These are phyloP conservation scores for Pycnonotus jocosus DNA, from an alignment of 2,113 vertebrate species.

Conservation along the genomic window DNA sequence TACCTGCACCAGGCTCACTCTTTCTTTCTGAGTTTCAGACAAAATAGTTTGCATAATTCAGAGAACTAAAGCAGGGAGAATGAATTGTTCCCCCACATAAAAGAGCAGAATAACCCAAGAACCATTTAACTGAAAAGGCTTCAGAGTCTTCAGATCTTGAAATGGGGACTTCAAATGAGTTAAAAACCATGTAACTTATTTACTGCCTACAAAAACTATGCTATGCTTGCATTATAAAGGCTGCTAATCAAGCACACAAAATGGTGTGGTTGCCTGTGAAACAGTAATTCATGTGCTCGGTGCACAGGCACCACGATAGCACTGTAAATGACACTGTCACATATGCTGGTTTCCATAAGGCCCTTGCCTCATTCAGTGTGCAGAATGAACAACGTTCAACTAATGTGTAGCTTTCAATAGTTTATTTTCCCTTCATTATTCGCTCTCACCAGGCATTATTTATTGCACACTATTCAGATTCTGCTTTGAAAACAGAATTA, in stretches of 20 bases:
- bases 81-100: neutral
- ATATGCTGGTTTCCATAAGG: conserved; percentile 14
- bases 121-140: neutral
- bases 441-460: conserved; percentile 52
- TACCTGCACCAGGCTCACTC: neutral
- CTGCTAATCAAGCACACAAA: conserved; percentile 42
- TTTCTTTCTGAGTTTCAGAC: neutral
- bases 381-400: conserved; percentile 36
- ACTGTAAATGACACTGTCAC: conserved; percentile 41
- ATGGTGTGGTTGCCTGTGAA: conserved; percentile 28
- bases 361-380: neutral
- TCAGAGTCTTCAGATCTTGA: conserved; percentile 2
- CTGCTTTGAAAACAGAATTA: conserved; percentile 55
- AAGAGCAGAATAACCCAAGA: neutral
- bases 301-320: neutral
- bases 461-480: conserved; percentile 25
- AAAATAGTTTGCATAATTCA: neutral
- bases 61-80: neutral
- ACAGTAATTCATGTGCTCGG: conserved; percentile 4
- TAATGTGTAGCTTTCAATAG: conserved; percentile 26
- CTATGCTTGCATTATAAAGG: conserved; percentile 10
- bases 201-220: conserved; percentile 31
- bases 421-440: conserved; percentile 53
- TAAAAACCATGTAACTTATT: conserved; percentile 40
- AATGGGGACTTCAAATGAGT: conserved; percentile 16